A percentile compares a stretch with the other conserved stretches of the same genome.
Evolutionary conservation across 2,113 vertebrate genomes (phyloP).

Genomic region (Eulacestoma nigropectus): DNA sequence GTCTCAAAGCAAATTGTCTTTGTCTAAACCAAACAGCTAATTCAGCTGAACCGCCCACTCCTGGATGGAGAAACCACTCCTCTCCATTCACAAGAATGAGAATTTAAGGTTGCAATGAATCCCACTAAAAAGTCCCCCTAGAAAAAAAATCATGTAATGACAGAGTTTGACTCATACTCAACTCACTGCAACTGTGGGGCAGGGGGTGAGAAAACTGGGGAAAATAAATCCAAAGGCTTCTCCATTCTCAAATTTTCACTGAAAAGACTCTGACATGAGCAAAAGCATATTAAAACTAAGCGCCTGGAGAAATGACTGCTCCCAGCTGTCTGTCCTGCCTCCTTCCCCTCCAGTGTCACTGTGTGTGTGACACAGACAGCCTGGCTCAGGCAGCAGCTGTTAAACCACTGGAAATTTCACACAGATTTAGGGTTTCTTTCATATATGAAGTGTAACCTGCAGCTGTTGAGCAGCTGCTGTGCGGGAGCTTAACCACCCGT

Average conservation of each 20-base stretch:
- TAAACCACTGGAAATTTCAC: slow-evolving; percentile 66
- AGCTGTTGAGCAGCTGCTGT: slow-evolving; percentile 57
- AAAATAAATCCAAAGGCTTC: not conserved
- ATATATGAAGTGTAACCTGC: slow-evolving; percentile 7
- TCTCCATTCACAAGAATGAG: not conserved
- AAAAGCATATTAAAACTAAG: not conserved
- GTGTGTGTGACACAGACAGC: slow-evolving; percentile 28
- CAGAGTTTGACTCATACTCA: not conserved
- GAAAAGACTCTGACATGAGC: not conserved
- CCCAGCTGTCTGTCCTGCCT: slow-evolving; percentile 41
- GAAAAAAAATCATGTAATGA: not conserved
- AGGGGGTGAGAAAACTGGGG: not conserved
- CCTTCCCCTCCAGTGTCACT: not conserved
- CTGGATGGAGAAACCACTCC: not conserved
- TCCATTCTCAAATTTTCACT: not conserved
- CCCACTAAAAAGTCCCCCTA: not conserved
- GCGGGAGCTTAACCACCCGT: not conserved
- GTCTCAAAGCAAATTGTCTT: not conserved
- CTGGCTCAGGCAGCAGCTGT: slow-evolving; percentile 57
- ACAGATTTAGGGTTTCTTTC: slow-evolving; percentile 52
- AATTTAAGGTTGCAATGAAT: not conserved
- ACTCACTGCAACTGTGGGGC: not conserved
- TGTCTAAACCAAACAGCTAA: not conserved
- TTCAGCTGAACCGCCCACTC: not conserved
- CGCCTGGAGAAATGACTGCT: not conserved